Base-by-base conservation (phyloP, 2,888 invertebrate species). In the Podotricha telesiphe region DNA sequence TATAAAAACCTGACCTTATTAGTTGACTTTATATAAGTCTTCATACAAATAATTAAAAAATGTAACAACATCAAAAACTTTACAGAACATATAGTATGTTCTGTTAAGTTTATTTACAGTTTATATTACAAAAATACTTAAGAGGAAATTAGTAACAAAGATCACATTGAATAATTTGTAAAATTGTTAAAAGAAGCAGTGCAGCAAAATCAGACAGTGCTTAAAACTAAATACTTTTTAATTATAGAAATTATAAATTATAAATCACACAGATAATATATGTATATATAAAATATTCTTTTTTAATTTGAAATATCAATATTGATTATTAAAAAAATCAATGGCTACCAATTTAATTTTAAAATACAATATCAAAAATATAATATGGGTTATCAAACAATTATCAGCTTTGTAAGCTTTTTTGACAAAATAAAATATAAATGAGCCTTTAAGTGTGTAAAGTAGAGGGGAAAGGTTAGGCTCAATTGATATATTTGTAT, bases 401-500 rank as follows among this genome's bases (percentile, higher is more conserved):
- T 20, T 58, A 42, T 42, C 8, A 58, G 20, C 56, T 45, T 59
- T 42, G 17, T 59, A 59, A 34, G 34, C 34, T 37, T 34, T n/a
- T n/a, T 59, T 17, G 2, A n/a, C 4, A 1, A 58, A 59, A 11
- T 11, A 22, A 22, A 22, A 59, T 2, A 5, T 11, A 59, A 45
- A n/a, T n/a, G 17, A 48, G 34, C 17, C 17, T 37, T 62, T 1
- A 20, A n/a, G 15, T 59, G n/a, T n/a, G 19, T 6, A 47, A 61
- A 58, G 17, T 19, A 15, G 4, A 7, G 17, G 6, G 20, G 3
- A 20, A 19, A 3, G 37, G 17, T 62, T 37, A 6, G 34, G 13
- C 34, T 62, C 77, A 89, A 76, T 88, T 88, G 73, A 82, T 87
- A 72, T 87, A 88, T 79, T 82, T 84, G 72, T 86, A 86, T 78